phyloP scores from a whole-genome alignment of 2,888 invertebrate species.

The Drosophila algonquin region DNA sequence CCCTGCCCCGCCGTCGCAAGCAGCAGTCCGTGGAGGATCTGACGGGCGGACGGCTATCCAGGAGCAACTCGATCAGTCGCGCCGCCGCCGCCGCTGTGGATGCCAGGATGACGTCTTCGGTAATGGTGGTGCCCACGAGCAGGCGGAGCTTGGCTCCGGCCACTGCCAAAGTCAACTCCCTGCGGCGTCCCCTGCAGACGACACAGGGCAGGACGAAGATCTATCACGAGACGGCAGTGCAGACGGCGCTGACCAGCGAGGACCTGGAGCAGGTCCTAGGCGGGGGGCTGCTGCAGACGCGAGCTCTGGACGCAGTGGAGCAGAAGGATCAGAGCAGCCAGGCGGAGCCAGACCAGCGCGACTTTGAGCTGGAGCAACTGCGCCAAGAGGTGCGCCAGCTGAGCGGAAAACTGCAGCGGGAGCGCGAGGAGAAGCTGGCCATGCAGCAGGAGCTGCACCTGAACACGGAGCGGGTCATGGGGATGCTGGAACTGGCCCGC shows the following conservation, averaged over 20 bases:
- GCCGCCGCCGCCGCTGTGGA: slow-evolving; percentile 72
- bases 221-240: slow-evolving; percentile 91
- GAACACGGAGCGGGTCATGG: slow-evolving; percentile 90
- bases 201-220: slow-evolving; percentile 87
- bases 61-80: slow-evolving; percentile 85
- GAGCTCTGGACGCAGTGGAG: slow-evolving; percentile 84
- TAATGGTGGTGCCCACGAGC: slow-evolving; percentile 71
- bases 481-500: slow-evolving; percentile 85
- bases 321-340: slow-evolving; percentile 86
- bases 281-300: slow-evolving; percentile 84
- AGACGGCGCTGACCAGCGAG: slow-evolving; percentile 89
- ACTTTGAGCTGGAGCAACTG: slow-evolving; percentile 87
- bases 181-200: slow-evolving; percentile 80
- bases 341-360: slow-evolving; percentile 86
- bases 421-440: slow-evolving; percentile 89
- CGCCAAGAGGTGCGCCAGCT: slow-evolving; percentile 86
- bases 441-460: slow-evolving; percentile 90
- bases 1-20: slow-evolving; percentile 89
- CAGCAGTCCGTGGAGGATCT: slow-evolving; percentile 87
- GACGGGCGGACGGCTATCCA: slow-evolving; percentile 81
- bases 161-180: slow-evolving; percentile 84
- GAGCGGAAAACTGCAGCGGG: slow-evolving; percentile 87
- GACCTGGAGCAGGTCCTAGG: slow-evolving; percentile 90
- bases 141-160: slow-evolving; percentile 72
- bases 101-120: slow-evolving; percentile 83